Evolutionary conservation across 2,113 vertebrate species (phyloP), one percentile per base, ranked within the genome.

Genomic region (Takifugu bimaculatus): DNA sequence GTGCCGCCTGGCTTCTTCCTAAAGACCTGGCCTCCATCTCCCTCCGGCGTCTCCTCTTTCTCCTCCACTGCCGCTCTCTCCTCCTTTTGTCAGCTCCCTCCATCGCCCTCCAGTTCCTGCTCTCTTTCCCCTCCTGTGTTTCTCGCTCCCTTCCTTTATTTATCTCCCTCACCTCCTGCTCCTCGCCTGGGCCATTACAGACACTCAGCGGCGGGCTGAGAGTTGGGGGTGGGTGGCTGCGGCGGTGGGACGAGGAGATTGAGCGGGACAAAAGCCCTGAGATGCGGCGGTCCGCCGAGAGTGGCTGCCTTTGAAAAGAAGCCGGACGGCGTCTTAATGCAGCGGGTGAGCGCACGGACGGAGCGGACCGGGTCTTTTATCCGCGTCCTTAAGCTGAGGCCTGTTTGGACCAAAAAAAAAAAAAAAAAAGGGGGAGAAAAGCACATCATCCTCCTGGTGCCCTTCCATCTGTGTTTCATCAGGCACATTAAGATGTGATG

Each of bases 1-100:
- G 93, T 96, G 93, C 95, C 91, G 94, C 95, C 92, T 91, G 91
- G 91, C 93, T 95, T 94, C 93, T 91, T 91, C 91, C 91, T 92
- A 97, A 98, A 96, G 95, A 91, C 93, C 83, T 65, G 86, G 82
- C 87, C 92, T 91, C 90, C 90, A 91, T 86, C 89, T 1, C 91
- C 91, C 88, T 88, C 87, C 85, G 84, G 88, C 54, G 51, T 78
- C 91, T 90, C 79, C 59, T 82, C 86, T 71, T 67, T 68, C 74
- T 68, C 77, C 75, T 79, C 62, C 64, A 54, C 81, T 81, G 77
- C 65, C 74, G 74, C 77, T 57, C 85, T 71, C 71, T 81, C 67
- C 74, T 78, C 73, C 78, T 80, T 82, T 81, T 82, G 78, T 82
- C 55, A 64, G 48, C 50, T 74, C 65, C 59, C 77, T 79, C 72